Conservation (phyloP, 2,797 vertebrate species). For the Tympanoctomys barrerae region DNA sequence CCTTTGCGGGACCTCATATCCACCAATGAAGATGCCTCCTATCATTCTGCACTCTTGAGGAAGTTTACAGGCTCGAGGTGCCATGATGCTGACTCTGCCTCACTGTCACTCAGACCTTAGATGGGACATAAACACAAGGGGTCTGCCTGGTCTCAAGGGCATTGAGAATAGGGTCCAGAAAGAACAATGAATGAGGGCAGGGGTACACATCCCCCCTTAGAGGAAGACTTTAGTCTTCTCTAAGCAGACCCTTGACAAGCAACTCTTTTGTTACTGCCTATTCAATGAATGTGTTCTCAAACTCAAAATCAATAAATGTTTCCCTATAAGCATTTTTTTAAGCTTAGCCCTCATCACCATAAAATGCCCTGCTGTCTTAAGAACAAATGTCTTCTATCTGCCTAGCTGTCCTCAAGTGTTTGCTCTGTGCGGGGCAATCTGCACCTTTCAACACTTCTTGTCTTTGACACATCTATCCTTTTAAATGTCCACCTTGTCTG, state of each 20-base stretch:
- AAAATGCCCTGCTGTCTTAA: neutral
- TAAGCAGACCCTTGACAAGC: slow-evolving; percentile 8
- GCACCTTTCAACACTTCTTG: slow-evolving; percentile 61
- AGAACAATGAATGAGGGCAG: slow-evolving; percentile 20
- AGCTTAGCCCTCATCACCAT: neutral
- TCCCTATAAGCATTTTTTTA: neutral
- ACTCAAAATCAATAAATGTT: neutral
- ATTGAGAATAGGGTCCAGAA: slow-evolving; percentile 60
- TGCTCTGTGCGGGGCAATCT: neutral
- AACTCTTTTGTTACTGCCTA: neutral
- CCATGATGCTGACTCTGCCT: slow-evolving; percentile 56
- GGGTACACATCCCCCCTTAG: neutral
- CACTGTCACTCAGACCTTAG: slow-evolving; percentile 61
- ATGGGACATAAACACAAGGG: slow-evolving; percentile 30
- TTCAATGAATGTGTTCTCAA: slow-evolving; percentile 46
- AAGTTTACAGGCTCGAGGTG: slow-evolving; percentile 57
- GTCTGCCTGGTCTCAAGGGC: slow-evolving; percentile 68
- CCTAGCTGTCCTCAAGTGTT: neutral
- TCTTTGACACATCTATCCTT: slow-evolving; percentile 34
- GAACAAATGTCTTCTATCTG: neutral
- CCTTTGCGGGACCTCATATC: slow-evolving; percentile 93
- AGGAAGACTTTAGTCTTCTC: neutral
- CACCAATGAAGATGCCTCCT: slow-evolving; percentile 95
- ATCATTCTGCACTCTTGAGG: slow-evolving; percentile 86
- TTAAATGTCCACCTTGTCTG: slow-evolving; percentile 51